Percentiles rank a stretch among this genome's conserved stretches.
phyloP scores from a whole-genome alignment of 2,797 vertebrate genomes.

The Strix occidentalis region DNA sequence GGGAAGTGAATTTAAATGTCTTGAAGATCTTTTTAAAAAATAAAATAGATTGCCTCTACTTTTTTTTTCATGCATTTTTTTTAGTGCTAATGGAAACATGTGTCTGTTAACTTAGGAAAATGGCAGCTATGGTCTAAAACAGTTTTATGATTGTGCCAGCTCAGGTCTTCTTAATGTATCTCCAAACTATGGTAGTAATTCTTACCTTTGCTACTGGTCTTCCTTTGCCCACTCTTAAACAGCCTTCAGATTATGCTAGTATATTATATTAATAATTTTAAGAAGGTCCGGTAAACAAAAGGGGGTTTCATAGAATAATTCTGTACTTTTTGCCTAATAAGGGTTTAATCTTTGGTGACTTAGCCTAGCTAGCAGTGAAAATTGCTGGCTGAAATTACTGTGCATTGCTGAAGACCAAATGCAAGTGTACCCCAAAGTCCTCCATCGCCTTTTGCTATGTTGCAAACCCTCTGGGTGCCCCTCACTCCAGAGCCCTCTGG shows the following conservation, averaged over 20 bases:
- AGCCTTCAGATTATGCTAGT: not conserved
- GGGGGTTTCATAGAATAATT: not conserved
- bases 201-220: not conserved
- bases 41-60: not conserved
- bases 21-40: not conserved
- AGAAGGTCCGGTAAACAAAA: not conserved
- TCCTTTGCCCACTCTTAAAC: not conserved
- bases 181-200: not conserved
- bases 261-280: not conserved
- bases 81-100: not conserved
- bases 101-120: not conserved
- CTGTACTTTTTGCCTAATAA: not conserved
- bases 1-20: not conserved
- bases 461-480: not conserved
- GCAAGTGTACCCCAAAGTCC: not conserved
- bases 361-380: not conserved
- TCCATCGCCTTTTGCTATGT: not conserved
- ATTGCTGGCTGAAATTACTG: not conserved
- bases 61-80: not conserved
- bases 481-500: not conserved
- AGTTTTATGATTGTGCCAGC: not conserved
- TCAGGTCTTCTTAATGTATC: not conserved
- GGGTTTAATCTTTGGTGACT: not conserved
- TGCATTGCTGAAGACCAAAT: not conserved
- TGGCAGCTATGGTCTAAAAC: not conserved